Base-by-base conservation (phyloP, 2,113 vertebrate species). In the Morone saxatilis region DNA sequence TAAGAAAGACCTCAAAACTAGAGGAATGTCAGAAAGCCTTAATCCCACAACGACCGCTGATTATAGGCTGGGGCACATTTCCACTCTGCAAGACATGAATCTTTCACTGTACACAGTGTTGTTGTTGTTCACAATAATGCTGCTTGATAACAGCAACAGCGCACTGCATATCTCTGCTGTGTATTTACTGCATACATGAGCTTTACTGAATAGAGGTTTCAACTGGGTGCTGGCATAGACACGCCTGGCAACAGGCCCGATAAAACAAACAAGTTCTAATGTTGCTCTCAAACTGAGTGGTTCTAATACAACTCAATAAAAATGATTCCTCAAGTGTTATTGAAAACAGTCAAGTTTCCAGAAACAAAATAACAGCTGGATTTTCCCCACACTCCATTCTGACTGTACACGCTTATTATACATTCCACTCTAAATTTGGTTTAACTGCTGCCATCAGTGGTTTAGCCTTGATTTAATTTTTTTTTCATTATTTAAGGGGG, bases 261-360 rank as follows among this genome's bases (percentile, higher is more conserved):
- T 45, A 14, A 75, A 90, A 88, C 80, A 85, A 82, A 87, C 71
- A 85, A 69, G 54, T 6, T 66, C 53, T 59, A 56, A 67, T 25
- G 73, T 71, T 70, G 66, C 78, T 40, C 53, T 60, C 45, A 61
- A 71, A 71, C 60, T 22, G 8, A 86, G 72, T 83, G 88, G 50
- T 41, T 76, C 76, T 31, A 65, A 76, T 83, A 47, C 13, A 72
- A 53, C 43, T 50, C 41, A 69, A 77, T 66, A 50, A 76, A 79
- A 41, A 50, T 11, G 4, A 76, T 71, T 38, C 78, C 63, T 76
- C 25, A 43, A 41, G 68, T 56, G 45, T 85, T 63, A 78, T 62
- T 70, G 66, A 85, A 86, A 85, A 41, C 88, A 73, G 65, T 65
- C 5, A 36, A 22, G 40, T 83, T 91, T 87, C 78, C 81, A 85